Percentiles rank a stretch among this genome's conserved stretches.
Evolutionary conservation across 2,888 invertebrate genomes (phyloP).

Genomic region (Pseudoips prasinana): DNA sequence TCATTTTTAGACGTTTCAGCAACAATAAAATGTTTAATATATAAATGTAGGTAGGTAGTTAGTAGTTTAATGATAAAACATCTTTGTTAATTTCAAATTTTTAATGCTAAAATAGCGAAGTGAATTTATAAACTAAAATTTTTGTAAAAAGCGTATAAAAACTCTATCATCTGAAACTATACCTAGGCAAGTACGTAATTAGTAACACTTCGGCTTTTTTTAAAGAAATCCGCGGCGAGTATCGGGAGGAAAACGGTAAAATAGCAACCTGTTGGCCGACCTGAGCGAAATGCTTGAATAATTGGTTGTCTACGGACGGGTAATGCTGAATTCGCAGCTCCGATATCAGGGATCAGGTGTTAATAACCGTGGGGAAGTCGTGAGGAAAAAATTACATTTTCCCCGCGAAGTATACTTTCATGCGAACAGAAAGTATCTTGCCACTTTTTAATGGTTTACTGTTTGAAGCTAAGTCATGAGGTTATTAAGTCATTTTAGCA

Average conservation of each 20-base stretch:
- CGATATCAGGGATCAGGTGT: constrained; percentile 64
- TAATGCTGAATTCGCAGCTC: constrained; percentile 41
- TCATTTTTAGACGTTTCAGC: constrained; percentile 13
- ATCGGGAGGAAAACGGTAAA: constrained; percentile 56
- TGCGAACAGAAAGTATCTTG: constrained; percentile 36
- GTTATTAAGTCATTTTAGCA: constrained; percentile 31
- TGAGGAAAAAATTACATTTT: constrained; percentile 47
- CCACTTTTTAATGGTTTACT: constrained; percentile 20
- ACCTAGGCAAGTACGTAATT: constrained; percentile 39
- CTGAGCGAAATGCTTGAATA: constrained; percentile 67
- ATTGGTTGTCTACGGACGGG: constrained; percentile 69
- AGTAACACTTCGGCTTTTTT: constrained; percentile 44
- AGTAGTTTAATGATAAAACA: constrained; percentile 4
- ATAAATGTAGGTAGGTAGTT: constrained; percentile 5
- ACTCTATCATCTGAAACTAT: constrained; percentile 25
- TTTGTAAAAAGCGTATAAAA: constrained; percentile 22
- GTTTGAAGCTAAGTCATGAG: constrained; percentile 19
- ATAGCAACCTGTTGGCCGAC: constrained; percentile 62
- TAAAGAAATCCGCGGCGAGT: constrained; percentile 43
- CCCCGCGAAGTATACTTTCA: constrained; percentile 32
- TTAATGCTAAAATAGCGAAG: constrained; percentile 12
- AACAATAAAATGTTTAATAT: constrained; percentile 5
- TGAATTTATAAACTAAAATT: constrained; percentile 23
- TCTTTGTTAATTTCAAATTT: constrained; percentile 9
- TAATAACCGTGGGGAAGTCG: constrained; percentile 66